Evolutionary conservation across 2,888 invertebrate species (phyloP), one percentile per base, ranked within the genome.

Genomic region (Trypoxylon attenuatum): DNA sequence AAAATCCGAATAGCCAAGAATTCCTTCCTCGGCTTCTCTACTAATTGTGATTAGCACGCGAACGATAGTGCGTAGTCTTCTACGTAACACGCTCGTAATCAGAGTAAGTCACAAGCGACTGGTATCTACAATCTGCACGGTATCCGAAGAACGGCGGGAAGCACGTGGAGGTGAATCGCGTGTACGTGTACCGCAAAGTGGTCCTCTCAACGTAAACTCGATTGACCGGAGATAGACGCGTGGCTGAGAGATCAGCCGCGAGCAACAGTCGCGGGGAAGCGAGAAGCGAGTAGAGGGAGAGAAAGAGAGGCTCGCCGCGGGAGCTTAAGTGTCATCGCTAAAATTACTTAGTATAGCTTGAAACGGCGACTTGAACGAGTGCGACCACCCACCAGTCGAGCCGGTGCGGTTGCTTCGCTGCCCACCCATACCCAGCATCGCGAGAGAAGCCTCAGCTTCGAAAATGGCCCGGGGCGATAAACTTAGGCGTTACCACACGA

Each of bases 301-400:
- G 45, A 51, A 65, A 70, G 60, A 50, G 4, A n/a, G 42, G 33
- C 16, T 23, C 15, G 15, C 29, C 39, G 41, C 29, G 41, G 41
- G 21, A 45, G 55, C 39, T 25, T 23, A 46, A 49, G 53, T 74
- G 61, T 75, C 73, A 73, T 75, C 76, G 82, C 82, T 82, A 79
- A 82, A 82, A 79, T 81, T 82, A 82, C 73, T 68, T 68, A 51
- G 63, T 51, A 54, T 39, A 46, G 52, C 70, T 49, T 49, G 64
- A 57, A 65, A 68, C 62, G 55, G 49, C 65, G 61, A 65, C 62
- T 69, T 73, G 62, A 65, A 68, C 66, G 50, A 52, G 60, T 58
- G 55, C 60, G 68, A 62, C 71, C 77, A 69, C 70, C 73, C 76
- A 76, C 73, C 65, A 42, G 49, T 56, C 56, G 54, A 45, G 41